These are phyloP conservation scores for Drosophila kohkoa DNA, from an alignment of 1,140 invertebrate genomes.

Conservation along the genomic window DNA sequence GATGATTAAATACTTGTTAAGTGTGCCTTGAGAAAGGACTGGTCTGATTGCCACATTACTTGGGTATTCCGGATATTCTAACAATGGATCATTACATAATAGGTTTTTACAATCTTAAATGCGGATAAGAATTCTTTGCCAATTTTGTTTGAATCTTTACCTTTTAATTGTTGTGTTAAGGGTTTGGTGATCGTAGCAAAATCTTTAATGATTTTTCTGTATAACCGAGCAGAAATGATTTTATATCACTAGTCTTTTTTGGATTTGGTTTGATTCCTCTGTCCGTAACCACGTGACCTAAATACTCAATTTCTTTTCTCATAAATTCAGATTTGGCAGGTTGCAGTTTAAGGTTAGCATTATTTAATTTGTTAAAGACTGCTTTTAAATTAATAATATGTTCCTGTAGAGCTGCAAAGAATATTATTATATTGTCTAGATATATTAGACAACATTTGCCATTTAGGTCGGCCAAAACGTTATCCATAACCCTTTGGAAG, in stretches of 20 bases:
- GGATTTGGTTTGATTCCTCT: background rate
- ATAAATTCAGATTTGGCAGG: background rate
- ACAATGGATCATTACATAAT: background rate
- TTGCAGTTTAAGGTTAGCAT: too few relatives aligned
- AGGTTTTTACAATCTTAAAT: slow-evolving; percentile 4
- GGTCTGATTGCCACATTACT: background rate
- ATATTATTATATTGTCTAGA: background rate
- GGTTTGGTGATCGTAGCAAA: background rate
- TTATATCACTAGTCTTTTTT: background rate
- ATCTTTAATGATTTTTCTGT: background rate
- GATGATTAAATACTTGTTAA: slow-evolving; percentile 11
- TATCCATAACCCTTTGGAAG: slow-evolving; percentile 3
- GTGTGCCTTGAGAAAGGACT: background rate
- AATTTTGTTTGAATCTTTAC: background rate
- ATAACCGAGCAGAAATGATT: background rate
- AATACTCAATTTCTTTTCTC: background rate
- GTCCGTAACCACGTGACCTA: background rate
- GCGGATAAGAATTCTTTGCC: background rate
- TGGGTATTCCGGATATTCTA: background rate
- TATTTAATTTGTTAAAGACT: too few relatives aligned
- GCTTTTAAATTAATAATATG: background rate
- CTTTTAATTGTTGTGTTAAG: background rate
- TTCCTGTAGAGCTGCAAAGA: background rate
- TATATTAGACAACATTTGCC: background rate
- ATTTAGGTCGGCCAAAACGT: background rate